Base-by-base conservation (phyloP, 2,797 vertebrate species). In the Siniperca obscura region DNA sequence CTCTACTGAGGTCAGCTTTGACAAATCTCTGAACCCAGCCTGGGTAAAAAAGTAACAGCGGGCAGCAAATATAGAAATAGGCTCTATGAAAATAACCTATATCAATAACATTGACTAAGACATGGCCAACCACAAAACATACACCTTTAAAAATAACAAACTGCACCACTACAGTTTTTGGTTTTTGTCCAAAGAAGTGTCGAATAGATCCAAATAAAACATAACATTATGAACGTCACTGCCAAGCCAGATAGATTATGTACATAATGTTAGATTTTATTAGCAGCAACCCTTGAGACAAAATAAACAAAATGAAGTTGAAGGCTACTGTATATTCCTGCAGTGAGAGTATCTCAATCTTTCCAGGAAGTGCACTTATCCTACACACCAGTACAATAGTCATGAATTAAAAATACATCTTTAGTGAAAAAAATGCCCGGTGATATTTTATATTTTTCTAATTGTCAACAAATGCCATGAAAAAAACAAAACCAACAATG, bases 1-100 rank as follows among this genome's bases (percentile, higher is more conserved):
- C 65, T 89, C 66, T 86, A 85, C 86, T 79, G 79, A 87, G 92
- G 91, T 93, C 92, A 89, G 82, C 82, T 85, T 84, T 93, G 90
- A 92, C 85, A 86, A 92, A 94, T 93, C 82, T 86, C 80, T 80
- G 59, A 89, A 78, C 69, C 76, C 52, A 42, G 52, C 76, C 78
- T 66, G 55, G 3, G 84, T 70, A 40, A 72, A 89, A 84, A 89
- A 60, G 30, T 83, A 89, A 86, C 69, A 67, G 78, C 13, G 1
- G 55, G 74, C 42, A 85, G 73, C 73, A 88, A 84, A 89, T 81
- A 84, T 82, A 90, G 84, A 88, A 81, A 66, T 66, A 82, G 79
- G 76, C 40, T 34, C 50, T 55, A 70, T 83, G 83, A 88, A 90
- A 89, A 89, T 85, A 92, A 74, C 78, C 75, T 52, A 64, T 80